Evolutionary conservation across 2,888 invertebrate genomes (phyloP).

Genomic region (Leptopterna dolabrata): DNA sequence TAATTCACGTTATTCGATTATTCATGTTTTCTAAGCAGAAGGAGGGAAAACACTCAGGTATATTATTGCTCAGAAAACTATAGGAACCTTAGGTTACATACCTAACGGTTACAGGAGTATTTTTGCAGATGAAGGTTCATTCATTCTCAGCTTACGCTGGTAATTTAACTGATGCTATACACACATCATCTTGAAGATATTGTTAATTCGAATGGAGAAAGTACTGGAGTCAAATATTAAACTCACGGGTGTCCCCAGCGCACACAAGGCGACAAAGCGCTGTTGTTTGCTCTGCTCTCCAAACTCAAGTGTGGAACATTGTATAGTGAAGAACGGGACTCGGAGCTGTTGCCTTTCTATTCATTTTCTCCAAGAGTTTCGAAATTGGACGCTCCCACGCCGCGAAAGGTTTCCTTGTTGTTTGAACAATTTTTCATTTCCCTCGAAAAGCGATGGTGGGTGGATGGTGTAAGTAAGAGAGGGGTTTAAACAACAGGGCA

Average conservation of each 20-base stretch:
- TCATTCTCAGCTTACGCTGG: too few species aligned
- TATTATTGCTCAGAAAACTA: too few species aligned
- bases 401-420: neutral
- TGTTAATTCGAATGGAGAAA: neutral
- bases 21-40: too few species aligned
- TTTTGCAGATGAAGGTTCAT: too few species aligned
- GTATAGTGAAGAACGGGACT: neutral
- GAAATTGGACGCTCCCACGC: neutral
- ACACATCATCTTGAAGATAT: too few species aligned
- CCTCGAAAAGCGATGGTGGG: constrained; percentile 17
- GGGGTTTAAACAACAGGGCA: neutral
- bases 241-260: neutral
- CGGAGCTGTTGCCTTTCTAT: neutral
- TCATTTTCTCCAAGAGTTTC: constrained; percentile 19
- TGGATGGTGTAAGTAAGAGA: neutral
- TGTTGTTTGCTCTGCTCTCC: neutral
- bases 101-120: too few species aligned
- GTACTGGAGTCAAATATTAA: neutral
- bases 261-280: neutral
- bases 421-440: constrained; percentile 49
- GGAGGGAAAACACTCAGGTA: too few species aligned
- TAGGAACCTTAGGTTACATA: too few species aligned
- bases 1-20: too few species aligned
- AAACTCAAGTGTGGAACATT: constrained; percentile 19
- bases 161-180: too few species aligned